Evolutionary conservation across 2,888 invertebrate species (phyloP).

Genomic region (Temnothorax ravouxi): DNA sequence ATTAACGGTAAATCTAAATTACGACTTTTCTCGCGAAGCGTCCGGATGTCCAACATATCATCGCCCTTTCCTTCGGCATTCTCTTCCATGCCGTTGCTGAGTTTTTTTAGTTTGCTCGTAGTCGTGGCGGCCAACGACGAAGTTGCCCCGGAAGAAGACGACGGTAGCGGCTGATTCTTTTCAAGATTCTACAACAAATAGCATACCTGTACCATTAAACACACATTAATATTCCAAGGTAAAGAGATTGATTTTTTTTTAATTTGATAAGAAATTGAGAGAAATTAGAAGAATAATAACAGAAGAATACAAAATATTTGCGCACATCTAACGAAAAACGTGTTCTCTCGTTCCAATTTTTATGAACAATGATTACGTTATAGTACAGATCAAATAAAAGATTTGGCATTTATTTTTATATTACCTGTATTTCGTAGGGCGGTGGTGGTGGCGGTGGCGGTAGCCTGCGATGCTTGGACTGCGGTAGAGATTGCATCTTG

Average conservation of each 20-base stretch:
- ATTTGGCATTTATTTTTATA: not conserved
- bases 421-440: constrained; percentile 86
- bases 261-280: not conserved
- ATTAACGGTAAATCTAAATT: constrained; percentile 96
- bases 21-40: constrained; percentile 95
- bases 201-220: not conserved
- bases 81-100: constrained; percentile 50
- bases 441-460: constrained; percentile 89
- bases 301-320: not conserved
- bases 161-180: constrained; percentile 83
- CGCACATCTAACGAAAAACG: not conserved
- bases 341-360: not conserved
- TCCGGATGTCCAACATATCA: constrained; percentile 91
- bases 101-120: constrained; percentile 55
- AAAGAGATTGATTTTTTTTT: not conserved
- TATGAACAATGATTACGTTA: not conserved
- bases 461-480: constrained; percentile 87
- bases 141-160: constrained; percentile 74
- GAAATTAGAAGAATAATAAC: too few relatives aligned
- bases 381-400: not conserved
- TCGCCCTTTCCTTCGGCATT: constrained; percentile 77
- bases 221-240: not conserved
- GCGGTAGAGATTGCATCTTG: constrained; percentile 83
- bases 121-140: constrained; percentile 68
- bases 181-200: constrained; percentile 80